A percentile compares a stretch with the other conserved stretches of the same genome.
phyloP scores from a whole-genome alignment of 2,888 invertebrate genomes.

The Phengaris alcon region DNA sequence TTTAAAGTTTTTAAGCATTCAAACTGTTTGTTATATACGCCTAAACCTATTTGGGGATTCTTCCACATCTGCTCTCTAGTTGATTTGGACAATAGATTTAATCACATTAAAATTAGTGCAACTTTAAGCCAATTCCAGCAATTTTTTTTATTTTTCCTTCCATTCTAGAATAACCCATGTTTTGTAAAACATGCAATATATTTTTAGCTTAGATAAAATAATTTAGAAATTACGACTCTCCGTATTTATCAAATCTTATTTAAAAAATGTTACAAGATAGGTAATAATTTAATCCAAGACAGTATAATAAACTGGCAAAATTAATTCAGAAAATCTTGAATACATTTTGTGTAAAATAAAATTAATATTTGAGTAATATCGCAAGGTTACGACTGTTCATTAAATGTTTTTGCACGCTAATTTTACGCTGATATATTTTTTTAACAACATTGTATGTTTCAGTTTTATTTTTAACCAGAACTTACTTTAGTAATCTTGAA shows the following conservation, averaged over 20 bases:
- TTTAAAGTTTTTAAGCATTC: constrained; percentile 50
- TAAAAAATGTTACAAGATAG: neutral
- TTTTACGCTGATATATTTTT: neutral
- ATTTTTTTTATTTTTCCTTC: neutral
- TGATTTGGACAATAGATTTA: constrained; percentile 60
- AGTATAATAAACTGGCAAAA: neutral
- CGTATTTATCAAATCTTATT: constrained; percentile 11
- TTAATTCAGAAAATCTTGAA: constrained; percentile 16
- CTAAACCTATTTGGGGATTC: neutral
- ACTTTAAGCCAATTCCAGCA: neutral
- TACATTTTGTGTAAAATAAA: neutral
- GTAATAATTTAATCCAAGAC: neutral
- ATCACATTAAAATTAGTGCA: constrained; percentile 53
- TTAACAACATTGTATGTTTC: neutral
- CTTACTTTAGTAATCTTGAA: neutral
- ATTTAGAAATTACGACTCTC: neutral
- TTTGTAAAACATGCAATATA: neutral
- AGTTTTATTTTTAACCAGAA: neutral
- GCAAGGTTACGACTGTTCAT: neutral
- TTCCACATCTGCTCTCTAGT: constrained; percentile 55
- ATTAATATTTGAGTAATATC: neutral
- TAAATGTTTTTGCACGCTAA: neutral
- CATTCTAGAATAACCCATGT: too few relatives aligned
- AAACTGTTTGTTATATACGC: constrained; percentile 41
- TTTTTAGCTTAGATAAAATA: neutral